phyloP scores from a whole-genome alignment of 2,888 invertebrate species.

The Tenthredo scrophulariae region DNA sequence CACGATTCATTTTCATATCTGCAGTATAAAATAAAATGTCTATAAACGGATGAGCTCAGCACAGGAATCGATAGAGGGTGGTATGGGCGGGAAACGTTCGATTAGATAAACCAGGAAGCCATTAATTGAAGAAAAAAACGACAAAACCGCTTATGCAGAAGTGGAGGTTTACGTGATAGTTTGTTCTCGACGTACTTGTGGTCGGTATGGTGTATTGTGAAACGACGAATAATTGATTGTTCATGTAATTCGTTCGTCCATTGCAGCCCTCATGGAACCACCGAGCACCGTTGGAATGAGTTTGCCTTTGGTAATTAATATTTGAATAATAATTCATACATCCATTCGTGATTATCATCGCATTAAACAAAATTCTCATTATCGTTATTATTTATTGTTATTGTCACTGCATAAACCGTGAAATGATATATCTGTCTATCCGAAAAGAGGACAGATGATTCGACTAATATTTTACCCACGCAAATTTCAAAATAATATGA shows the following conservation, averaged over 20 bases:
- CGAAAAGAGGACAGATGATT: not conserved
- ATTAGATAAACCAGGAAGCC: slow-evolving; percentile 32
- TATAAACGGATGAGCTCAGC: slow-evolving; percentile 1
- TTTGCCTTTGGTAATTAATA: slow-evolving; percentile 45
- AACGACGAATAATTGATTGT: slow-evolving; percentile 48
- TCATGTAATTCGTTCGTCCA: slow-evolving; percentile 43
- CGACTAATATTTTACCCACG: not conserved
- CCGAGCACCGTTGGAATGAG: slow-evolving; percentile 12
- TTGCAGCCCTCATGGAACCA: not conserved
- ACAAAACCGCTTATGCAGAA: slow-evolving; percentile 20
- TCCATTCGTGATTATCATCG: slow-evolving; percentile 29
- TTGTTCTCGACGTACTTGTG: not conserved
- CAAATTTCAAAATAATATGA: not conserved
- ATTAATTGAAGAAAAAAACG: slow-evolving; percentile 22
- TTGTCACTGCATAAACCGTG: not conserved
- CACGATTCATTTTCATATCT: slow-evolving; percentile 41
- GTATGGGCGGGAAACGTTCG: not conserved
- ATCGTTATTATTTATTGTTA: slow-evolving; percentile 32
- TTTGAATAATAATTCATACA: slow-evolving; percentile 47
- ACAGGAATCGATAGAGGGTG: not conserved
- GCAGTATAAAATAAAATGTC: slow-evolving; percentile 22
- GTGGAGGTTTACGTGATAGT: not conserved
- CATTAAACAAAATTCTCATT: slow-evolving; percentile 36
- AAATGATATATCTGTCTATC: not conserved
- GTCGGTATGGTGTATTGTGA: slow-evolving; percentile 24